Conservation (phyloP, 2,113 vertebrate genomes). For the Nannobrachium achirus region DNA sequence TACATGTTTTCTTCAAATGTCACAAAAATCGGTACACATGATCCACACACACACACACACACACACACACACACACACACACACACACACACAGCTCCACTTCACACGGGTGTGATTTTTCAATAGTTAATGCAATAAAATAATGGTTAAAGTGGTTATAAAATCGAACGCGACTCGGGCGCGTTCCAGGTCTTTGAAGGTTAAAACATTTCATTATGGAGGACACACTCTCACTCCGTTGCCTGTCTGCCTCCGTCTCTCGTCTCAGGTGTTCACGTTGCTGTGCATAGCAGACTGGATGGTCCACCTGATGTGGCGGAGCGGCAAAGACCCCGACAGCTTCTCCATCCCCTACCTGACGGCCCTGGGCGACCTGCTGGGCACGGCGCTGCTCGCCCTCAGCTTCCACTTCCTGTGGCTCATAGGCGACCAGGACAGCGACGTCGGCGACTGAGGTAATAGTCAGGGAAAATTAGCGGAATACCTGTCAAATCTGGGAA, state of each 20-base stretch:
- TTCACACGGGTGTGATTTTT: too few species aligned
- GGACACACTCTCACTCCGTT: constrained; percentile 13
- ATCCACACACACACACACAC: too few species aligned
- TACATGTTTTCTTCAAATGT: too few species aligned
- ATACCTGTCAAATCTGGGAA: too few species aligned
- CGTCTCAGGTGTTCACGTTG: constrained; percentile 87
- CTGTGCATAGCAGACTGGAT: constrained; percentile 96
- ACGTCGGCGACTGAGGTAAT: constrained; percentile 89
- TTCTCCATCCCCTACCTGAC: constrained; percentile 98
- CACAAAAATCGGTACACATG: too few species aligned
- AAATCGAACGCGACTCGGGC: too few species aligned
- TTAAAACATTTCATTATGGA: constrained; percentile 54
- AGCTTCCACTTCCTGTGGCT: constrained; percentile 97
- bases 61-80: too few species aligned
- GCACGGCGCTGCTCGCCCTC: constrained; percentile 91
- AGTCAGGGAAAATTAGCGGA: too few species aligned
- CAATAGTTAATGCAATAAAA: too few species aligned
- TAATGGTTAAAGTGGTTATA: too few species aligned
- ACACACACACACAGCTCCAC: too few species aligned
- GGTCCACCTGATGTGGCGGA: constrained; percentile 96
- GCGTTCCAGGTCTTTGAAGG: too few species aligned
- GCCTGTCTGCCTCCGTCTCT: neutral
- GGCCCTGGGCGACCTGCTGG: constrained; percentile 92
- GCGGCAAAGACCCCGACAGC: constrained; percentile 95
- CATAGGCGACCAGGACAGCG: constrained; percentile 94